phyloP scores from a whole-genome alignment of 2,888 invertebrate genomes.

The Cerastis rubricosa region DNA sequence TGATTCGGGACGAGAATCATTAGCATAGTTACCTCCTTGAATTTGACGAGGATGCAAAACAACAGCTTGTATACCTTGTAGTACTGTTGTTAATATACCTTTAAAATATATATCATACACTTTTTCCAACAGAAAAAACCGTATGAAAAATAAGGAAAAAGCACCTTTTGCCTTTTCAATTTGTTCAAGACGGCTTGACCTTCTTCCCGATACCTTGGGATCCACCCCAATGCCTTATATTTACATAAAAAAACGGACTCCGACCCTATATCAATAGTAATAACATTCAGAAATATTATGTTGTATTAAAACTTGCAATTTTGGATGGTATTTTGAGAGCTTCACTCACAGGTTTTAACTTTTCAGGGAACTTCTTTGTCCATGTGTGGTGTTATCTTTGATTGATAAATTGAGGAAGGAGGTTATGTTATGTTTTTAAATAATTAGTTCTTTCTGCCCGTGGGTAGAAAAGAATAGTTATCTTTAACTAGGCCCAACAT shows the following conservation, averaged over 20 bases:
- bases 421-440: no score
- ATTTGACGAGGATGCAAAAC: no score
- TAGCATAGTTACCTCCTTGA: no score
- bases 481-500: no score
- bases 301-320: conserved; percentile 20
- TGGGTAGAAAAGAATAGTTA: no score
- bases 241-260: conserved; percentile 55
- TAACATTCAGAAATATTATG: conserved; percentile 30
- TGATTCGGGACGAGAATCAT: no score
- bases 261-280: conserved; percentile 55
- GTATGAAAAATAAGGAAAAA: conserved; percentile 38
- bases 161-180: conserved; percentile 36
- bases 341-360: not conserved
- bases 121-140: conserved; percentile 25
- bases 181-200: conserved; percentile 54
- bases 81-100: not conserved
- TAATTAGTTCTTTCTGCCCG: no score
- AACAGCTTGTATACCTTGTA: no score
- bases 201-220: conserved; percentile 31
- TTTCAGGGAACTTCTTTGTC: no score
- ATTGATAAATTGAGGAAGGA: no score
- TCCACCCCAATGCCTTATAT: conserved; percentile 43
- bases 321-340: not conserved
- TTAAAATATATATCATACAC: conserved; percentile 5
- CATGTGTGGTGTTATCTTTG: no score